Conservation (phyloP, 2,797 vertebrate species). For the Knipowitschia caucasica region DNA sequence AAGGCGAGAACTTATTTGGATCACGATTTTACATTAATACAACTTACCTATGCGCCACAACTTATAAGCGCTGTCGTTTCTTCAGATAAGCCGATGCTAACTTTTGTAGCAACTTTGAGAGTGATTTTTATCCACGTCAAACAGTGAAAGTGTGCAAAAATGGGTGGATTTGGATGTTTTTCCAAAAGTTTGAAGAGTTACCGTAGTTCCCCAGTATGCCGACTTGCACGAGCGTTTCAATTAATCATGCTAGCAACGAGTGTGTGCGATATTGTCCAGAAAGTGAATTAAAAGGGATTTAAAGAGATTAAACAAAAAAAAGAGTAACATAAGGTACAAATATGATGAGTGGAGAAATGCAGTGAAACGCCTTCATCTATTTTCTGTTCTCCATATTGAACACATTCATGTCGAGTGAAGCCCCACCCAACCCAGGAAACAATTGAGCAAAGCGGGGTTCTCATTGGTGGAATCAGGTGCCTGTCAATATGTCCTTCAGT, state of each 20-base stretch:
- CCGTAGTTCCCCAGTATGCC: slow-evolving; percentile 19
- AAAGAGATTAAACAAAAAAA: slow-evolving; percentile 3
- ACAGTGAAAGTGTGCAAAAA: not conserved
- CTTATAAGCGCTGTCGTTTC: slow-evolving; percentile 47
- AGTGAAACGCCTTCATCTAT: slow-evolving; percentile 24
- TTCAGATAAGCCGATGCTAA: slow-evolving; percentile 38
- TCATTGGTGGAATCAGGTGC: slow-evolving; percentile 35
- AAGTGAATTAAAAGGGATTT: not conserved
- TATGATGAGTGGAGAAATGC: slow-evolving; percentile 10
- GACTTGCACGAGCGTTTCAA: not conserved
- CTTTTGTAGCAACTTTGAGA: not conserved
- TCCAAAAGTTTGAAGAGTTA: slow-evolving; percentile 11
- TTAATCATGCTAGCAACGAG: slow-evolving; percentile 16
- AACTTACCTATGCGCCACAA: slow-evolving; percentile 57
- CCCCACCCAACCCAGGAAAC: slow-evolving; percentile 43
- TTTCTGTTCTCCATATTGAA: slow-evolving; percentile 72
- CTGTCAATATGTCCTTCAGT: slow-evolving; percentile 26
- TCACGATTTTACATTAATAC: not conserved
- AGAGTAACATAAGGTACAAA: not conserved
- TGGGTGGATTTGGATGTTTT: not conserved
- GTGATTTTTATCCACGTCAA: slow-evolving; percentile 1
- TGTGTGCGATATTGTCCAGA: slow-evolving; percentile 14
- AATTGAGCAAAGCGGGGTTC: not conserved
- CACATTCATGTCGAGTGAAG: slow-evolving; percentile 31
- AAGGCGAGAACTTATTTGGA: not conserved